Conservation (phyloP, 2,797 vertebrate species). For the Sebastes hubbsi region DNA sequence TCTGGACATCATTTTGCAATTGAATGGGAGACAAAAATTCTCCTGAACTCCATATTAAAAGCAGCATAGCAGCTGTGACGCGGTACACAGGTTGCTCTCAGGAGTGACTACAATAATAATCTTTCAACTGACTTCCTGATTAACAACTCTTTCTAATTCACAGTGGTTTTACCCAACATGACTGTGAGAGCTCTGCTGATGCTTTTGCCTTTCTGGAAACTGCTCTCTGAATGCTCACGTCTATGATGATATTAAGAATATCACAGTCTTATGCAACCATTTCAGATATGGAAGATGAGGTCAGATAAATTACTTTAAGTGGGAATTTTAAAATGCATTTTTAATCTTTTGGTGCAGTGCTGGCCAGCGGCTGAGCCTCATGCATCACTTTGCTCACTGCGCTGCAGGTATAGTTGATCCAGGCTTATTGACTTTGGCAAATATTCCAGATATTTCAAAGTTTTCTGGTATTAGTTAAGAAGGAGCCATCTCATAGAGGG, state of each 20-base stretch:
- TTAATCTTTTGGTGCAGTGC: not conserved
- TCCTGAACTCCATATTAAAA: not conserved
- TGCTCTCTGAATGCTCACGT: not conserved
- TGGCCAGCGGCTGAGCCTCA: not conserved
- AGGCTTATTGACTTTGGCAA: conserved; percentile 62
- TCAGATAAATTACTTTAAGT: not conserved
- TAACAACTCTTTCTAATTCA: conserved; percentile 3
- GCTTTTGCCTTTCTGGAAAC: not conserved
- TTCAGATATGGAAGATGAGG: not conserved
- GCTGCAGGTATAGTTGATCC: conserved; percentile 58
- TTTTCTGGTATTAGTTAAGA: conserved; percentile 59
- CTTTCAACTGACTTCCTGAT: not conserved
- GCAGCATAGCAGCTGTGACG: not conserved
- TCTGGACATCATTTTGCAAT: not conserved
- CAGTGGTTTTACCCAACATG: not conserved
- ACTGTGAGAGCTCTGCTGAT: not conserved
- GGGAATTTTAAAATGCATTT: not conserved
- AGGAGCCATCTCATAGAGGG: conserved; percentile 22
- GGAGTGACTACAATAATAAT: not conserved
- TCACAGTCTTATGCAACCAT: not conserved
- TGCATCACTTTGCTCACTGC: conserved; percentile 26
- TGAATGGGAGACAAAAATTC: not conserved
- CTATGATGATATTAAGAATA: not conserved
- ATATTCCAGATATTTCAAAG: conserved; percentile 51
- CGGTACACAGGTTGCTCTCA: not conserved